Evolutionary conservation across 2,888 invertebrate species (phyloP).

Genomic region (Metalampra italica): DNA sequence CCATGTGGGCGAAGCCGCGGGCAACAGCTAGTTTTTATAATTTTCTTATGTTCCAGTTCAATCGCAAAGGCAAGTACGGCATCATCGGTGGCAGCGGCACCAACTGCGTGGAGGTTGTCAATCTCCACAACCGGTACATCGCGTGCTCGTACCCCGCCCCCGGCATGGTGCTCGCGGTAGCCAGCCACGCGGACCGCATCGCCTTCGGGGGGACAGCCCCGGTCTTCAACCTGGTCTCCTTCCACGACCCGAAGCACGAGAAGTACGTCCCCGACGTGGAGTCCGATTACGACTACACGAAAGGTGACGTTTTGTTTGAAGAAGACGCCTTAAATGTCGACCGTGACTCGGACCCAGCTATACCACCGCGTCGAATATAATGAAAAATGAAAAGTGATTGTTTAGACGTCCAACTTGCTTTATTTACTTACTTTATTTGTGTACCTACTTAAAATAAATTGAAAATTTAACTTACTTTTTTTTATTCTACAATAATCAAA

Average conservation of each 20-base stretch:
- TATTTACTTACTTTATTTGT: too few relatives aligned
- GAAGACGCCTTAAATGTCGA: not conserved
- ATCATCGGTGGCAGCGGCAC: constrained; percentile 71
- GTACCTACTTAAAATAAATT: too few relatives aligned
- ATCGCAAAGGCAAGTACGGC: constrained; percentile 69
- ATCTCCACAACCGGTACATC: constrained; percentile 67
- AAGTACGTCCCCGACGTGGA: constrained; percentile 31
- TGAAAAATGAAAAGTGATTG: too few relatives aligned
- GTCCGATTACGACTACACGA: constrained; percentile 24
- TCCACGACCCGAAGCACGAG: constrained; percentile 67
- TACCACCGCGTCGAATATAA: too few relatives aligned
- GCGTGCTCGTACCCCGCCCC: constrained; percentile 58
- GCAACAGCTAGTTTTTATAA: too few relatives aligned
- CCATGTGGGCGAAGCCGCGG: too few relatives aligned
- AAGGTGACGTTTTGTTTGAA: constrained; percentile 15
- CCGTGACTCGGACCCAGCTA: constrained; percentile 3
- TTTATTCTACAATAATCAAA: too few relatives aligned
- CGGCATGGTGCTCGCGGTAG: constrained; percentile 51
- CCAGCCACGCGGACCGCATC: constrained; percentile 56
- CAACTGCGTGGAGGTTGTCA: constrained; percentile 63
- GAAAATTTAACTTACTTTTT: too few relatives aligned
- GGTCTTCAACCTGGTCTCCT: constrained; percentile 55
- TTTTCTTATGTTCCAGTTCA: constrained; percentile 34
- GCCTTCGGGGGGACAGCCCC: constrained; percentile 65
- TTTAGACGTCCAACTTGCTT: too few relatives aligned